phyloP scores from a whole-genome alignment of 2,888 invertebrate genomes.

The Rhingia campestris region DNA sequence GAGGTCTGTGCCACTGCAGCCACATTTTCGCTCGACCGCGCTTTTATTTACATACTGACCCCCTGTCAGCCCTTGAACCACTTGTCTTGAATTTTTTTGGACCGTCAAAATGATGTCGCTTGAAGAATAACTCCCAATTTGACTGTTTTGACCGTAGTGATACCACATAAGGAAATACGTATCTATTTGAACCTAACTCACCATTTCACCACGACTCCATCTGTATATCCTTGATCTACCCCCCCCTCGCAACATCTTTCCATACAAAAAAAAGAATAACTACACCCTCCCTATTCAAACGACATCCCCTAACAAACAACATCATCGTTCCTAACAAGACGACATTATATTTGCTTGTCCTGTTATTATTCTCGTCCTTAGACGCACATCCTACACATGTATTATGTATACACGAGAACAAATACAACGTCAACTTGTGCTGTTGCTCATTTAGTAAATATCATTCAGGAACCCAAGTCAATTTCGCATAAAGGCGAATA shows the following conservation, averaged over 20 bases:
- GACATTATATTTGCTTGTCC: slow-evolving; percentile 29
- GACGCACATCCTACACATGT: slow-evolving; percentile 22
- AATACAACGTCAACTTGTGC: slow-evolving; percentile 31
- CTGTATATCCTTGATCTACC: too few species aligned
- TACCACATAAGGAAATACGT: too few species aligned
- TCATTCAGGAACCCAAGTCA: slow-evolving; percentile 30
- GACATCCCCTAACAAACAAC: slow-evolving; percentile 33
- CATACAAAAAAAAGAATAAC: not conserved
- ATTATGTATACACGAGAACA: not conserved
- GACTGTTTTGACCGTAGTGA: too few species aligned
- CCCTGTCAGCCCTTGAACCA: too few species aligned
- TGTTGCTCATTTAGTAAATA: slow-evolving; percentile 52
- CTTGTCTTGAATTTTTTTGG: too few species aligned
- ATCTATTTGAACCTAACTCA: too few species aligned
- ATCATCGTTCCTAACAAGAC: slow-evolving; percentile 41
- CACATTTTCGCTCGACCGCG: too few species aligned
- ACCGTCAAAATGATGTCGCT: too few species aligned
- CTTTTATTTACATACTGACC: too few species aligned
- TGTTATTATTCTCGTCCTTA: slow-evolving; percentile 28
- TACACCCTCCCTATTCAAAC: slow-evolving; percentile 10
- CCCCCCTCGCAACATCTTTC: not conserved
- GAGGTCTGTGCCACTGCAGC: too few species aligned
- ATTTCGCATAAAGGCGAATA: slow-evolving; percentile 1
- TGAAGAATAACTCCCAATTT: too few species aligned
- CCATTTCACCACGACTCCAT: too few species aligned